These are phyloP conservation scores for Pangasius sanitwongsei DNA, from an alignment of 2,797 vertebrate species.

Conservation along the genomic window DNA sequence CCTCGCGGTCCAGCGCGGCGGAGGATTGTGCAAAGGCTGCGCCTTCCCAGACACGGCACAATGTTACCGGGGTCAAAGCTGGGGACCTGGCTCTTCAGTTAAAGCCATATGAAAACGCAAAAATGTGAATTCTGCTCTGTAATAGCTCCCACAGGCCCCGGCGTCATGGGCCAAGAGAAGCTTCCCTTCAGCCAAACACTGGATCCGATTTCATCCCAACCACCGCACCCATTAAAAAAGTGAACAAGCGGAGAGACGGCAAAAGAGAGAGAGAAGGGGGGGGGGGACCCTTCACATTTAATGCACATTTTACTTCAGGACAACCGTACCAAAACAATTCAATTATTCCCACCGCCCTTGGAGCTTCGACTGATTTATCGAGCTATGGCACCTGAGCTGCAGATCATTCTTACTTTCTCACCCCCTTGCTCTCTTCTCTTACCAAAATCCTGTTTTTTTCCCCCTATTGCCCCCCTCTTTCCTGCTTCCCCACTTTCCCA, in stretches of 20 bases:
- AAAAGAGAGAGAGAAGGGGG: background rate
- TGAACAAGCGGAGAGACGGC: slow-evolving; percentile 25
- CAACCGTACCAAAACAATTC: slow-evolving; percentile 60
- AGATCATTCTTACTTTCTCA: slow-evolving; percentile 40
- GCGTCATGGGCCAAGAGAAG: slow-evolving; percentile 58
- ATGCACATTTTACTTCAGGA: slow-evolving; percentile 56
- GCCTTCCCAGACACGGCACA: slow-evolving; percentile 60
- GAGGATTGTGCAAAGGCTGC: slow-evolving; percentile 50
- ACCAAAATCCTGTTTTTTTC: background rate
- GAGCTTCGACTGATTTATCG: slow-evolving; percentile 56
- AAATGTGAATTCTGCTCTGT: slow-evolving; percentile 61
- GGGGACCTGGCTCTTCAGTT: slow-evolving; percentile 54
- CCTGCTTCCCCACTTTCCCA: slow-evolving; percentile 8
- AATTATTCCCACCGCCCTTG: slow-evolving; percentile 52
- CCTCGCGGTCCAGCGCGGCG: slow-evolving; percentile 51
- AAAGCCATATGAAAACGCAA: slow-evolving; percentile 63
- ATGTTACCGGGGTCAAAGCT: slow-evolving; percentile 56
- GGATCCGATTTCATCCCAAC: slow-evolving; percentile 57
- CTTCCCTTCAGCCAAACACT: slow-evolving; percentile 54
- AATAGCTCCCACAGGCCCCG: slow-evolving; percentile 60
- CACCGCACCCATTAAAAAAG: slow-evolving; percentile 51
- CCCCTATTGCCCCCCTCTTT: background rate
- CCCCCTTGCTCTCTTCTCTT: slow-evolving; percentile 11
- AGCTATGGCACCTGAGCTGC: slow-evolving; percentile 50
- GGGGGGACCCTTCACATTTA: slow-evolving; percentile 44